A percentile compares a stretch with the other conserved stretches of the same genome.
Conservation (phyloP, 2,113 vertebrate genomes). For the Hippocampus barbouri region DNA sequence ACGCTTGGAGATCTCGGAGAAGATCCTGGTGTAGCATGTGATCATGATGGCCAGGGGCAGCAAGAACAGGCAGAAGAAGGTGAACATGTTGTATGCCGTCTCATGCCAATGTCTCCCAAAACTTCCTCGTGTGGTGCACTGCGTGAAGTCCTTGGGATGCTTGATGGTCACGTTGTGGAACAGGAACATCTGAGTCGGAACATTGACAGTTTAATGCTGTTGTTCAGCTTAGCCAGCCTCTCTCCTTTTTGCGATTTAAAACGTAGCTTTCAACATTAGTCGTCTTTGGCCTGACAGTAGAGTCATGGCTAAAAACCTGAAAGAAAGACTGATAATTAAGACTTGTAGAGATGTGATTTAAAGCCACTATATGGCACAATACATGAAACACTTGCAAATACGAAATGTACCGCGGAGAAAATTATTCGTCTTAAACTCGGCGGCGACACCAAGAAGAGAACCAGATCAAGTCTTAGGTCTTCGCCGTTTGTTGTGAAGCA, state of each 20-base stretch:
- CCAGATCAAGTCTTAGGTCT: too few species aligned
- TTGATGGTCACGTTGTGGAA: constrained; percentile 73
- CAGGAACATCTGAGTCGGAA: constrained; percentile 62
- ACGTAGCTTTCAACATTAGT: too few species aligned
- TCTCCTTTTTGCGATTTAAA: neutral
- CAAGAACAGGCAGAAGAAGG: constrained; percentile 72
- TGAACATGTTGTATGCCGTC: constrained; percentile 78
- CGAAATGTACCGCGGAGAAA: too few species aligned
- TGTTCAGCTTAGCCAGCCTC: neutral
- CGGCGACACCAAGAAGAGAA: too few species aligned
- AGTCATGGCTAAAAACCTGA: too few species aligned
- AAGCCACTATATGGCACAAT: too few species aligned
- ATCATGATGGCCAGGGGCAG: constrained; percentile 76
- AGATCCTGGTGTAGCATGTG: constrained; percentile 73
- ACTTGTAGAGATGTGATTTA: too few species aligned
- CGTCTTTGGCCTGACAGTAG: too few species aligned
- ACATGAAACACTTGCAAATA: too few species aligned
- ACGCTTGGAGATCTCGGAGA: constrained; percentile 72
- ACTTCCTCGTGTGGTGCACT: constrained; percentile 72
- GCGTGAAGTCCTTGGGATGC: constrained; percentile 69
- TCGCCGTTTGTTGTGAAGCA: too few species aligned
- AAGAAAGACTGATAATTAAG: too few species aligned
- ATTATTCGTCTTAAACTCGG: too few species aligned
- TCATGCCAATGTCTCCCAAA: constrained; percentile 71
- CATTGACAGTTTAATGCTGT: neutral